Base-by-base conservation (phyloP, 2,113 vertebrate species). In the Ramphastos sulfuratus region DNA sequence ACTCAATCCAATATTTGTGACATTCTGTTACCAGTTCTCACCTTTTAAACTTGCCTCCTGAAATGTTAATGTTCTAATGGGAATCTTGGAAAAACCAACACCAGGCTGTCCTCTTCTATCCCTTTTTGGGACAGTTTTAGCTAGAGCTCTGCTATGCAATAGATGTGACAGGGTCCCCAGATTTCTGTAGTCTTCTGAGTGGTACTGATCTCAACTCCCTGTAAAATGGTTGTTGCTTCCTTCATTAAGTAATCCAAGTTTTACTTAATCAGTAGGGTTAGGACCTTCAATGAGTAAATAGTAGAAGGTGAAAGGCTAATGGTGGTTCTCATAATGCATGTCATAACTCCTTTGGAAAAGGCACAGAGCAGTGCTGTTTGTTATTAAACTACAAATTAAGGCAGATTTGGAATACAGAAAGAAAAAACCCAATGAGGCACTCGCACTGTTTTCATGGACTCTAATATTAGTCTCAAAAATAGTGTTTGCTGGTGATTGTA, bases 281-380 rank as follows among this genome's bases (percentile, higher is more conserved):
- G 67, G 94, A 94, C 89, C 86, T 85, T 85, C 89, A 87, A 94
- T 94, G 91, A 94, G 84, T 92, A 87, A 95, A 94, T 79, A 91
- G 81, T 59, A 63, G 50, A 76, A 73, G 84, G 94, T 90, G 86
- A 96, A 79, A 92, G 61, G 89, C 63, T 95, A 96, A 96, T 94
- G 92, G 59, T 89, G 46, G n/a, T 92, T 46, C 71, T 92, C 91
- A 82, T 96, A 92, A 95, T 92, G 91, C 46, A 92, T 92, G 87
- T 92, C 92, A 77, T 91, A 94, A 91, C 69, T 82, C 39, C 64
- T 93, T 66, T 85, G 67, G 79, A 91, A 94, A 89, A 89, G 46
- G 71, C 50, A 56, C 8, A 50, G 72, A 44, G 52, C 63, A 75
- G 52, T 64, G 66, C n/a, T 89, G 58, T 90, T 95, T 89, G 86